A percentile compares a stretch with the other conserved stretches of the same genome.
phyloP scores from a whole-genome alignment of 2,113 vertebrate species.

The Leiothrix lutea region DNA sequence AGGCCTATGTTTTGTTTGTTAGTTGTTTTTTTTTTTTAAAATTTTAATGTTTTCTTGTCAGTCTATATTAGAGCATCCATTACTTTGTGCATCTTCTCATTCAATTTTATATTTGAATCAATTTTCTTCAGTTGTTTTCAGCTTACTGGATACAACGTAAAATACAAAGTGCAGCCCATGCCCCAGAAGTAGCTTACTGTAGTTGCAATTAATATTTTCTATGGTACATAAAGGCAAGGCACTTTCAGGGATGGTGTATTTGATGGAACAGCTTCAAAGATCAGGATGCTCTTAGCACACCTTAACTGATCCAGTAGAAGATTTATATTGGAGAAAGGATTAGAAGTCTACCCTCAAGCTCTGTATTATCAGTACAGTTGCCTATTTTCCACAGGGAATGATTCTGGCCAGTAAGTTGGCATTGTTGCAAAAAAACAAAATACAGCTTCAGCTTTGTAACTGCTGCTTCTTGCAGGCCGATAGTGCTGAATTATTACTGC shows the following conservation, averaged over 20 bases:
- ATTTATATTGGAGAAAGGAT: background rate
- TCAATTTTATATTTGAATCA: background rate
- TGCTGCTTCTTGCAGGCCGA: background rate
- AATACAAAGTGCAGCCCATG: background rate
- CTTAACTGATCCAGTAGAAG: background rate
- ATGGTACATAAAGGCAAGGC: background rate
- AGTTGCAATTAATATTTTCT: background rate
- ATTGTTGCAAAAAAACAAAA: background rate
- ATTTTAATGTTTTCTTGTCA: background rate
- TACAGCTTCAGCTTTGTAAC: background rate
- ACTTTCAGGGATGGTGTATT: background rate
- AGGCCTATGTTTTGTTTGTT: background rate
- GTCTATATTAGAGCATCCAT: background rate
- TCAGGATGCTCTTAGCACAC: background rate
- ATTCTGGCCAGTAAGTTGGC: background rate
- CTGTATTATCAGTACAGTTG: background rate
- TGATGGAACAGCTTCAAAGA: background rate
- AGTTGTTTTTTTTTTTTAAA: background rate
- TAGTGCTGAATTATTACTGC: background rate
- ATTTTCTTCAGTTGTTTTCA: background rate
- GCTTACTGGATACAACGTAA: background rate
- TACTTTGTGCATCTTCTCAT: background rate
- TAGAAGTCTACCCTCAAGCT: background rate
- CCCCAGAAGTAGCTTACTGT: background rate
- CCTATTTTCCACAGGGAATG: background rate